Conservation (phyloP, 2,797 vertebrate genomes). For the Poecilia velifera region DNA sequence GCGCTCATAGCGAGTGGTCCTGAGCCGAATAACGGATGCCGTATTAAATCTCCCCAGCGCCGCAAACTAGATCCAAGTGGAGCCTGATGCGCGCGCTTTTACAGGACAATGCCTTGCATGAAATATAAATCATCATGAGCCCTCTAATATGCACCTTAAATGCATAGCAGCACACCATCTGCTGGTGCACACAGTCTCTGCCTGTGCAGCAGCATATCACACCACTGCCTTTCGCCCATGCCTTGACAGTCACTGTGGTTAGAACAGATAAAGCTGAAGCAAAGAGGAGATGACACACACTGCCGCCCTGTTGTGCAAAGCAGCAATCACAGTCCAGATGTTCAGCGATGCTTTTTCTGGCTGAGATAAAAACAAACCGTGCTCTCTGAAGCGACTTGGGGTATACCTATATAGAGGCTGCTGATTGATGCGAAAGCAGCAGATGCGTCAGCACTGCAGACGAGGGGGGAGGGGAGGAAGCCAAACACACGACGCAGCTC, state of each 20-base stretch:
- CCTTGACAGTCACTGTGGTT: constrained; percentile 62
- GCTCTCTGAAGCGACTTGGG: constrained; percentile 81
- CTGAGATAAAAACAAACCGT: constrained; percentile 72
- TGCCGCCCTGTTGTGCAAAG: constrained; percentile 32
- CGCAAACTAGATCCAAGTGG: constrained; percentile 27
- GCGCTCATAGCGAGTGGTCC: constrained; percentile 35
- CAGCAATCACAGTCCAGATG: constrained; percentile 43
- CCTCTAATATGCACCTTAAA: constrained; percentile 67
- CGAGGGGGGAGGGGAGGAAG: constrained; percentile 88
- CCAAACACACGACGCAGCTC: constrained; percentile 87
- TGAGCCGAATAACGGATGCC: constrained; percentile 37
- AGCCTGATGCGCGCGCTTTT: constrained; percentile 27
- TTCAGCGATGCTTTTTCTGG: constrained; percentile 35
- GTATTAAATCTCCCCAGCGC: constrained; percentile 43
- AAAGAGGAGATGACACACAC: constrained; percentile 49
- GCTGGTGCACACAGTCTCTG: constrained; percentile 55
- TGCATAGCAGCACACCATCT: constrained; percentile 72
- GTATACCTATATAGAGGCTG: constrained; percentile 90
- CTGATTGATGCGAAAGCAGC: constrained; percentile 92
- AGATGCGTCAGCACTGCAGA: constrained; percentile 88
- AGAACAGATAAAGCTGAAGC: constrained; percentile 63
- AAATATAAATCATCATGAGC: constrained; percentile 43
- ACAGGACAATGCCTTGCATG: constrained; percentile 32
- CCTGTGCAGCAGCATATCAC: constrained; percentile 52
- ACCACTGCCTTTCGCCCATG: constrained; percentile 50